Evolutionary conservation across 2,113 vertebrate species (phyloP).

Genomic region (Noctilio leporinus): DNA sequence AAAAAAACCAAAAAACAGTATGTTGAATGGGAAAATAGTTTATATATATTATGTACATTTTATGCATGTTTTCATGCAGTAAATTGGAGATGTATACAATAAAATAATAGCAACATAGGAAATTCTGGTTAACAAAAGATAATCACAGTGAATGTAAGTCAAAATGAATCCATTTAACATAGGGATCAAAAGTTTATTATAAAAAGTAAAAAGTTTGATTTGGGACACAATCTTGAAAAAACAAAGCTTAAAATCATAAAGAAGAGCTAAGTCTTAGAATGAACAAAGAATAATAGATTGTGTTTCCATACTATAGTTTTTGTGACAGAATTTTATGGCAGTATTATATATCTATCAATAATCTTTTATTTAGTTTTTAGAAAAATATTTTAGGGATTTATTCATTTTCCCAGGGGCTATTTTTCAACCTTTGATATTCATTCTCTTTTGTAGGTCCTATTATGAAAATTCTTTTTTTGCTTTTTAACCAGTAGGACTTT

Average conservation of each 20-base stretch:
- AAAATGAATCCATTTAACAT: constrained; percentile 25
- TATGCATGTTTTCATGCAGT: neutral
- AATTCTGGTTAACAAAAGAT: neutral
- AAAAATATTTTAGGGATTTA: neutral
- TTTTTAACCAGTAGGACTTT: neutral
- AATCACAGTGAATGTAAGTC: neutral
- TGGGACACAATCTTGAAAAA: neutral
- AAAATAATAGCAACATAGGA: constrained; percentile 18
- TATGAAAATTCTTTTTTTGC: neutral
- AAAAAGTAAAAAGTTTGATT: neutral
- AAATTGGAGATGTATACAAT: neutral
- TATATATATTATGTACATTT: neutral
- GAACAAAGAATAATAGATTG: neutral
- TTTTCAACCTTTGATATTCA: neutral
- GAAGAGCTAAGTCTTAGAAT: neutral
- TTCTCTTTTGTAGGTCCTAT: neutral
- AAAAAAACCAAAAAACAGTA: neutral
- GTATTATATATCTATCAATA: neutral
- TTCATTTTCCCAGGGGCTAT: neutral
- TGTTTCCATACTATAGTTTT: neutral
- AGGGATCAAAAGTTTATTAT: neutral
- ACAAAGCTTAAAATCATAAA: constrained; percentile 1
- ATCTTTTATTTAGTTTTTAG: constrained; percentile 14
- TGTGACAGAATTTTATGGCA: neutral
- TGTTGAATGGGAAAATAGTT: neutral